A percentile compares a stretch with the other conserved stretches of the same genome.
Evolutionary conservation across 2,797 vertebrate genomes (phyloP).

Genomic region (Eulemur rubriventer): DNA sequence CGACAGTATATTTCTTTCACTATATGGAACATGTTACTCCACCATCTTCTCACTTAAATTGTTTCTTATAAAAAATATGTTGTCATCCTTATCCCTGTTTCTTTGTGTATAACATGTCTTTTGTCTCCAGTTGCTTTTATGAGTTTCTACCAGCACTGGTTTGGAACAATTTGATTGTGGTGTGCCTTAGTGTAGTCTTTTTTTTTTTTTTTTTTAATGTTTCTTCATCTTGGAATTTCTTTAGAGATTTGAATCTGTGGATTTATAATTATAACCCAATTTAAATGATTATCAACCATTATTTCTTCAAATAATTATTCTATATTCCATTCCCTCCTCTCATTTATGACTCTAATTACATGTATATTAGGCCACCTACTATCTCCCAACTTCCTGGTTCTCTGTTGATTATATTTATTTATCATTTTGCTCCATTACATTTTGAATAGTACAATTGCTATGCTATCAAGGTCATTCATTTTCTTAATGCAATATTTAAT

Average conservation of each 20-base stretch:
- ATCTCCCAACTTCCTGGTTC: not conserved
- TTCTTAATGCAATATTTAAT: not conserved
- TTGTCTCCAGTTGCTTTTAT: not conserved
- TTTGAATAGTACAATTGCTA: not conserved
- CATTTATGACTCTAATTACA: not conserved
- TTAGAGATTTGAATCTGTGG: not conserved
- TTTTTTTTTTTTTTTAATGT: not conserved
- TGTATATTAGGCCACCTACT: not conserved
- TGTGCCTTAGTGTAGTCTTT: not conserved
- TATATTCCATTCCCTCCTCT: not conserved
- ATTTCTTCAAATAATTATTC: not conserved
- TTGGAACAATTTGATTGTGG: not conserved
- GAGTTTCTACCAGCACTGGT: not conserved
- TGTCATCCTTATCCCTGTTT: not conserved
- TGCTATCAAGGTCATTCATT: not conserved
- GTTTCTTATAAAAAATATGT: not conserved
- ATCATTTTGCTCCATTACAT: not conserved
- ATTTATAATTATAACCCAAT: not conserved
- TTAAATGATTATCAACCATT: not conserved
- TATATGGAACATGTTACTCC: not conserved
- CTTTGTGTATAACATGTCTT: not conserved
- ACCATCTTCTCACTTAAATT: not conserved
- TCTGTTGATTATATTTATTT: not conserved
- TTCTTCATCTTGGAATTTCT: not conserved
- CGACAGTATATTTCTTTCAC: not conserved